These are phyloP conservation scores for Salvelinus alpinus DNA, from an alignment of 2,113 vertebrate species.

Conservation along the genomic window DNA sequence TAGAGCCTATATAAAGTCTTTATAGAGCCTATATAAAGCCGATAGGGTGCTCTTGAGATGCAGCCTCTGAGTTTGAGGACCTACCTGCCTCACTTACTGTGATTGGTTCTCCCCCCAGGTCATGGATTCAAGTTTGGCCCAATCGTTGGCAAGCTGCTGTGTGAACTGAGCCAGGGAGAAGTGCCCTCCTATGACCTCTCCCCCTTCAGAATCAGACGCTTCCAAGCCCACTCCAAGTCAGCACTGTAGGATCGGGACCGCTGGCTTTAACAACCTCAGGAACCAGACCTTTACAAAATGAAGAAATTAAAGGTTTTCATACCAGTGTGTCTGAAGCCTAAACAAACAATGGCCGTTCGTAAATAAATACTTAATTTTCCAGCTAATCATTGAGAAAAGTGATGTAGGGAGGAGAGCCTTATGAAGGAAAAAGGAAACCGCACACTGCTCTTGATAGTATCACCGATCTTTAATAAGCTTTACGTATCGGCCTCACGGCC, in stretches of 20 bases:
- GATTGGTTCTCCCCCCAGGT: constrained; percentile 68
- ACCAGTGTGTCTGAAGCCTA: too few species aligned
- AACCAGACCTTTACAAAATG: background rate
- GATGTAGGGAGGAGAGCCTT: background rate
- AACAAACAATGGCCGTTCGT: too few species aligned
- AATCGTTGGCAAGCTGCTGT: constrained; percentile 86
- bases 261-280: background rate
- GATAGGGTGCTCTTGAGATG: background rate
- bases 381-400: background rate
- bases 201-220: constrained; percentile 83
- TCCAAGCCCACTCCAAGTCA: constrained; percentile 62
- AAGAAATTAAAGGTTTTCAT: background rate
- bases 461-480: too few species aligned
- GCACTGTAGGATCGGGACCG: constrained; percentile 55
- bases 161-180: constrained; percentile 83
- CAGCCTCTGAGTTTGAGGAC: background rate
- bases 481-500: too few species aligned
- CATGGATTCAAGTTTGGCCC: constrained; percentile 94
- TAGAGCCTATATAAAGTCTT: too few species aligned
- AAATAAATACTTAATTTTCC: background rate
- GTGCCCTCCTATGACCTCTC: constrained; percentile 76
- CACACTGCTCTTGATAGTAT: too few species aligned
- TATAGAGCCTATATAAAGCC: background rate
- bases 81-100: background rate
- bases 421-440: too few species aligned